phyloP scores from a whole-genome alignment of 2,797 vertebrate species.

The Onychomys arenicola region DNA sequence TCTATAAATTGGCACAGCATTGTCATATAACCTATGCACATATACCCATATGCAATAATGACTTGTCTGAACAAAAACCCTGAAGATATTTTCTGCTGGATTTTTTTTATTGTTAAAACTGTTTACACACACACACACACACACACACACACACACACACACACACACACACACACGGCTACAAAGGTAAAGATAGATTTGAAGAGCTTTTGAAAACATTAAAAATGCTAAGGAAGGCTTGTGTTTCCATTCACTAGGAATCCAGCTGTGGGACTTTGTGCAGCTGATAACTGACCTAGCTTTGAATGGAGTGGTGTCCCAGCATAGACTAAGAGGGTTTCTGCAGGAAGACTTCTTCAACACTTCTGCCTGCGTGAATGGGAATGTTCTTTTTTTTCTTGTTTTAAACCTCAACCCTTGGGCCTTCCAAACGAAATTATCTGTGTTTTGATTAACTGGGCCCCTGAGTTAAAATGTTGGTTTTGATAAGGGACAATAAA shows the following conservation, averaged over 20 bases:
- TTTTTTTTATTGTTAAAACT: slow-evolving; percentile 32
- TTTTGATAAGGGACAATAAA: slow-evolving; percentile 81
- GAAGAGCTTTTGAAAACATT: slow-evolving; percentile 47
- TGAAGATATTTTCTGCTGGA: background rate
- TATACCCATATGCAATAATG: background rate
- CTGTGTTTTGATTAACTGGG: slow-evolving; percentile 76
- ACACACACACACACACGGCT: background rate
- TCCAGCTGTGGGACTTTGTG: slow-evolving; percentile 56
- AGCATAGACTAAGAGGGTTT: slow-evolving; percentile 67
- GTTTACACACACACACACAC: background rate
- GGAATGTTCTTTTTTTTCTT: background rate
- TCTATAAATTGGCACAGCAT: background rate
- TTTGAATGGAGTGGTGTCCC: slow-evolving; percentile 66
- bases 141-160: background rate
- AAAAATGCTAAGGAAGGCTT: slow-evolving; percentile 69
- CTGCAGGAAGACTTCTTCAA: slow-evolving; percentile 59
- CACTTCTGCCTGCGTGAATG: slow-evolving; percentile 69
- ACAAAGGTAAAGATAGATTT: slow-evolving; percentile 37
- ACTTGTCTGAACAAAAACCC: background rate
- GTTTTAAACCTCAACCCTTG: slow-evolving; percentile 68
- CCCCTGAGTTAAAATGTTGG: slow-evolving; percentile 70
- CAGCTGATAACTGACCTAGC: slow-evolving; percentile 62
- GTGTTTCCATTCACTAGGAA: slow-evolving; percentile 32
- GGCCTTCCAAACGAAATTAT: slow-evolving; percentile 81
- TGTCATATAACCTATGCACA: background rate